Evolutionary conservation across 2,888 invertebrate species (phyloP).

Genomic region (Morpho helenor): DNA sequence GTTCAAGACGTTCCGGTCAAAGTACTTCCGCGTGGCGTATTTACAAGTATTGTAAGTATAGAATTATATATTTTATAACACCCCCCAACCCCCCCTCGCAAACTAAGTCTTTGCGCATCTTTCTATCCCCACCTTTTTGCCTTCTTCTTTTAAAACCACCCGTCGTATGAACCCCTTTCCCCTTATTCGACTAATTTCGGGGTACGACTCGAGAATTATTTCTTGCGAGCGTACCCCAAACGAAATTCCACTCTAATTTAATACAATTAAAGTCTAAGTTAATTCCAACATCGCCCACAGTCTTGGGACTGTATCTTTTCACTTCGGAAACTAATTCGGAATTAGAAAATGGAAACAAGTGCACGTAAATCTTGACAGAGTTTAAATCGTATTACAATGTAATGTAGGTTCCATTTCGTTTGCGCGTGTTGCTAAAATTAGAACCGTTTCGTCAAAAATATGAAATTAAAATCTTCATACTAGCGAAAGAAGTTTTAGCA

Average conservation of each 20-base stretch:
- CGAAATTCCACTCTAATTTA: conserved; percentile 45
- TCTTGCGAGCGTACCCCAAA: conserved; percentile 52
- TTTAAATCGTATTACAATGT: conserved; percentile 26
- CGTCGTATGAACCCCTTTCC: conserved; percentile 77
- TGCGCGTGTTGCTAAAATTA: conserved; percentile 53
- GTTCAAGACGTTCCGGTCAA: conserved; percentile 42
- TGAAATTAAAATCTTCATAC: conserved; percentile 80
- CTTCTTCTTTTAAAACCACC: conserved; percentile 79
- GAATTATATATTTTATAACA: conserved; percentile 80
- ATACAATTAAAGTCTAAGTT: conserved; percentile 41
- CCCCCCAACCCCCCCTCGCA: conserved; percentile 60
- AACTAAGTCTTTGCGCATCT: conserved; percentile 80
- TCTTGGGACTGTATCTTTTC: conserved; percentile 79
- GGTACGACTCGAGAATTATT: conserved; percentile 79
- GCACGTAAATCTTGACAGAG: conserved; percentile 31
- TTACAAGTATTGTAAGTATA: conserved; percentile 80
- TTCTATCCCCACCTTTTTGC: conserved; percentile 79
- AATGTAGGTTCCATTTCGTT: conserved; percentile 35
- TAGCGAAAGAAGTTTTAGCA: conserved; percentile 80
- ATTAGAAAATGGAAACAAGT: conserved; percentile 77
- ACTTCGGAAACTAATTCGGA: conserved; percentile 78
- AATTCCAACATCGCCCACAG: conserved; percentile 45
- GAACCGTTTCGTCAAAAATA: conserved; percentile 79
- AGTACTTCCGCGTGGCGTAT: conserved; percentile 77
- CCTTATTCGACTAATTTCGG: conserved; percentile 79